phyloP scores from a whole-genome alignment of 2,797 vertebrate species.

The Eleutherodactylus coqui region DNA sequence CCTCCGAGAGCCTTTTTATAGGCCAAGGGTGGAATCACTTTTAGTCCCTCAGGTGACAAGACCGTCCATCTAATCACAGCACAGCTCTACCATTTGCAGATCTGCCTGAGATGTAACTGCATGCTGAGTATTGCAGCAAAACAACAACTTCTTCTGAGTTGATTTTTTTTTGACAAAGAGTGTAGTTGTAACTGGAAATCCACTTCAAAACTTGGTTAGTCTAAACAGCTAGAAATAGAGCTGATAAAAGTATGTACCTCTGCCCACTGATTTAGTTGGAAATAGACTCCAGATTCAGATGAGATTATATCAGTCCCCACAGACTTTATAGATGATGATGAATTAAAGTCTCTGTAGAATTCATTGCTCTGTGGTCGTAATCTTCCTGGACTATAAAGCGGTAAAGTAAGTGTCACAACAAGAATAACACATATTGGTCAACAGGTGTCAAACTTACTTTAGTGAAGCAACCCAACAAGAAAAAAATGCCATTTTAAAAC shows the following conservation, averaged over 20 bases:
- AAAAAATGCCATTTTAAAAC: too few species aligned
- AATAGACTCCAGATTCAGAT: slow-evolving; percentile 74
- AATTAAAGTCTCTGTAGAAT: slow-evolving; percentile 65
- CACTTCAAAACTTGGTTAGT: neutral
- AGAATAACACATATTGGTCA: neutral
- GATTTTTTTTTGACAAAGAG: too few species aligned
- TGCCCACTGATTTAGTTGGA: slow-evolving; percentile 72
- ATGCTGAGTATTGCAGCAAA: too few species aligned
- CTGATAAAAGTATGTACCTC: slow-evolving; percentile 66
- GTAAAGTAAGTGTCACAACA: neutral
- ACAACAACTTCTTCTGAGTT: too few species aligned
- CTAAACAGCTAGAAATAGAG: neutral
- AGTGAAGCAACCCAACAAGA: neutral
- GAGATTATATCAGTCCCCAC: slow-evolving; percentile 68
- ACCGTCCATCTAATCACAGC: too few species aligned
- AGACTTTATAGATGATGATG: slow-evolving; percentile 54
- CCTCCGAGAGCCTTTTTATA: too few species aligned
- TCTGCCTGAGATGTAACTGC: too few species aligned
- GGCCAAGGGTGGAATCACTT: too few species aligned
- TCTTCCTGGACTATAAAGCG: neutral
- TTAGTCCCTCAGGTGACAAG: too few species aligned
- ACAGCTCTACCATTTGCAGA: too few species aligned
- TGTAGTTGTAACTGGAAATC: neutral
- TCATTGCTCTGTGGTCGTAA: slow-evolving; percentile 59
- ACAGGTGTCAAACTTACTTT: neutral